These are phyloP conservation scores for Chelmon rostratus DNA, from an alignment of 2,797 vertebrate species.

Conservation along the genomic window DNA sequence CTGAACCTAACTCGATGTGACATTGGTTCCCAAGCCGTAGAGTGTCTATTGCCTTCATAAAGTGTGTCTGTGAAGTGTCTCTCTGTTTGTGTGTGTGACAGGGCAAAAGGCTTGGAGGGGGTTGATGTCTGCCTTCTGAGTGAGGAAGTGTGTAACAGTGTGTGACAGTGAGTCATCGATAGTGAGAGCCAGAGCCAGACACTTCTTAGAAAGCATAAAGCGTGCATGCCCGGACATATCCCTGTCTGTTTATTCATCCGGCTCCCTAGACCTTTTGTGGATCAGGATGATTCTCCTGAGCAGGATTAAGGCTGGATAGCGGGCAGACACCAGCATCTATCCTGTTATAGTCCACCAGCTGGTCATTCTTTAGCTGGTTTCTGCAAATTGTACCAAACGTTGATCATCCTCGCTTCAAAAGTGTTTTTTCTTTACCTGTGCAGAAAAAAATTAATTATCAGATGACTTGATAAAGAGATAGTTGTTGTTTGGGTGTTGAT, in stretches of 20 bases:
- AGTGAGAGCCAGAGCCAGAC: slow-evolving; percentile 69
- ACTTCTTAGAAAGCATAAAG: slow-evolving; percentile 81
- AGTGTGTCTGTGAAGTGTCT: slow-evolving; percentile 64
- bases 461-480: background rate
- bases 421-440: background rate
- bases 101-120: slow-evolving; percentile 44
- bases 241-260: slow-evolving; percentile 71
- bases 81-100: slow-evolving; percentile 61
- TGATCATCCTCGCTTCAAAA: background rate
- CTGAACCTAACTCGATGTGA: slow-evolving; percentile 33
- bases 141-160: slow-evolving; percentile 70
- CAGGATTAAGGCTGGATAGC: slow-evolving; percentile 39
- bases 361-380: slow-evolving; percentile 14
- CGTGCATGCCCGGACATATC: slow-evolving; percentile 77
- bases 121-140: slow-evolving; percentile 54
- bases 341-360: slow-evolving; percentile 5
- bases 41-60: slow-evolving; percentile 51
- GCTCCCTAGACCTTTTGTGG: slow-evolving; percentile 59
- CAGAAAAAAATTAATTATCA: background rate
- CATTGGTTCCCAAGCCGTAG: slow-evolving; percentile 39
- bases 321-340: slow-evolving; percentile 37
- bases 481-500: background rate
- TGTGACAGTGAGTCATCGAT: slow-evolving; percentile 78
- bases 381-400: background rate
- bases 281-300: slow-evolving; percentile 48